phyloP scores from a whole-genome alignment of 2,797 vertebrate genomes.

The Somateria mollissima region DNA sequence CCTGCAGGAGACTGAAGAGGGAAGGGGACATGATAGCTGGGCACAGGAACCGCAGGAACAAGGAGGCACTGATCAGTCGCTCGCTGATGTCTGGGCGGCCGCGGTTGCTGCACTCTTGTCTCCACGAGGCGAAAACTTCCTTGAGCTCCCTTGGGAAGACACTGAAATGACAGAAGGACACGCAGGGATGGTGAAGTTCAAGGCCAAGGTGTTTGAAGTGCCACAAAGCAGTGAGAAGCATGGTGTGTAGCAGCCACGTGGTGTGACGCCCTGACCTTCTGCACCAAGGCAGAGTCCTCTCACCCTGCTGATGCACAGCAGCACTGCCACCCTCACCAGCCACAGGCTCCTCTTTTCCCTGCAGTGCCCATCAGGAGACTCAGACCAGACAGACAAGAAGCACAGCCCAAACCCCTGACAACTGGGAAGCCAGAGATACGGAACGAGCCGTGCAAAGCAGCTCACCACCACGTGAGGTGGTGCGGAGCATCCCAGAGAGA shows the following conservation, averaged over 20 bases:
- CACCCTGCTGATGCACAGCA: background rate
- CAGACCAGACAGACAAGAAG: background rate
- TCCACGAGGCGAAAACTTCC: constrained; percentile 97
- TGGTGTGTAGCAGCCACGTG: accelerated
- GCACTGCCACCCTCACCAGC: background rate
- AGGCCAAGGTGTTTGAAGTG: background rate
- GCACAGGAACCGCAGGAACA: constrained; percentile 97
- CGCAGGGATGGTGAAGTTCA: background rate
- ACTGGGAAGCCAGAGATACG: background rate
- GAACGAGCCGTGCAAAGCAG: background rate
- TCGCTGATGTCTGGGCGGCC: constrained; percentile 98
- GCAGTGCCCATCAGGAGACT: background rate
- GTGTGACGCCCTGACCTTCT: accelerated
- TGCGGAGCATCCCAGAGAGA: background rate
- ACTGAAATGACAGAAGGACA: constrained; percentile 71
- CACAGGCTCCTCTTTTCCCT: background rate
- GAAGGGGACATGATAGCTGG: constrained; percentile 99
- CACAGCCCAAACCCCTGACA: background rate
- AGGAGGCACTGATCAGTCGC: constrained; percentile 95
- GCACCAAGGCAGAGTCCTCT: accelerated
- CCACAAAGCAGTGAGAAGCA: background rate
- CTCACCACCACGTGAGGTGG: background rate
- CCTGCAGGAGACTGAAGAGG: constrained; percentile 95
- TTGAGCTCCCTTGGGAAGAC: constrained; percentile 97
- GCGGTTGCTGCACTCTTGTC: constrained; percentile 94